Evolutionary conservation across 2,113 vertebrate species (phyloP).

Genomic region (Rhineura floridana): DNA sequence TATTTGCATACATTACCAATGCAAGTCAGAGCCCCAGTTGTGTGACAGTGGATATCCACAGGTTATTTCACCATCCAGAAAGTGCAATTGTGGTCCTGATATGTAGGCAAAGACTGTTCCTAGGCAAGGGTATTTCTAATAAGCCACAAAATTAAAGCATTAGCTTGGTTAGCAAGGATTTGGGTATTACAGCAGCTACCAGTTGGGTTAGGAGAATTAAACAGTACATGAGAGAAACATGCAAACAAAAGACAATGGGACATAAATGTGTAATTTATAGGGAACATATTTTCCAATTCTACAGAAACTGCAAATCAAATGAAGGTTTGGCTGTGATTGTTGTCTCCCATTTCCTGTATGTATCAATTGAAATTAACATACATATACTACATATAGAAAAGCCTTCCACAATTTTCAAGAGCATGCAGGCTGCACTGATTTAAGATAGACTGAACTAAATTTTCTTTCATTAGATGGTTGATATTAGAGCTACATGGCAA

Average conservation of each 20-base stretch:
- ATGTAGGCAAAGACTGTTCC: not conserved
- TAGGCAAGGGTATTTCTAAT: not conserved
- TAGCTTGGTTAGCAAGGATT: not conserved
- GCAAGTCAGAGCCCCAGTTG: not conserved
- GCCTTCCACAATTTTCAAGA: not conserved
- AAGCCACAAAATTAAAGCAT: not conserved
- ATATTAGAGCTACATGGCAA: not conserved
- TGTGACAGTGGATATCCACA: not conserved
- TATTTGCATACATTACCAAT: not conserved
- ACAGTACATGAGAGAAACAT: not conserved
- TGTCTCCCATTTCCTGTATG: not conserved
- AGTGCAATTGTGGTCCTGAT: not conserved
- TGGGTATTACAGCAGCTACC: not conserved
- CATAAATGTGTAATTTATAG: not conserved
- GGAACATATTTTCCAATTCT: not conserved
- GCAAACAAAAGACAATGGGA: not conserved
- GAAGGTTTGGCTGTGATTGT: accelerated
- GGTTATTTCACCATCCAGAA: not conserved
- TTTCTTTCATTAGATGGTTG: not conserved
- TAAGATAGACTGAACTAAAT: not conserved
- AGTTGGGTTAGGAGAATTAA: not conserved
- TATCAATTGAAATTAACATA: not conserved
- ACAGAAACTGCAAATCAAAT: accelerated
- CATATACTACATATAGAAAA: not conserved
- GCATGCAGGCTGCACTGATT: not conserved